A percentile compares a stretch with the other conserved stretches of the same genome.
Evolutionary conservation across 1,140 invertebrate genomes (phyloP).

Genomic region (Eubasilissa regina): DNA sequence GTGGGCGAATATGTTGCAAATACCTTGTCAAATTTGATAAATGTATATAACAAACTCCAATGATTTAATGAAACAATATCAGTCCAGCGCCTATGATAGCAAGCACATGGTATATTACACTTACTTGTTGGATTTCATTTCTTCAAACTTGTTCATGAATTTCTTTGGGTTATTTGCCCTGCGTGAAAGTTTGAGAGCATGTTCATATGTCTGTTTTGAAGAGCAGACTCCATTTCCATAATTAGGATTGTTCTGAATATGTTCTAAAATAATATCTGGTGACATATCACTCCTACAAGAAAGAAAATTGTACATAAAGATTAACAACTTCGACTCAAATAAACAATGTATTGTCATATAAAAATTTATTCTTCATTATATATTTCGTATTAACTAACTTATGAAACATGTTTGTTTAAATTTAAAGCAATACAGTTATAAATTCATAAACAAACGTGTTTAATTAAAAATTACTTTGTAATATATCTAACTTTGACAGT

Average conservation of each 20-base stretch:
- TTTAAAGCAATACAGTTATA: background rate
- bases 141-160: constrained; percentile 71
- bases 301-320: background rate
- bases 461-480: background rate
- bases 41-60: background rate
- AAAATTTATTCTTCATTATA: no score
- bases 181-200: constrained; percentile 67
- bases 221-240: constrained; percentile 68
- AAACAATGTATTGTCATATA: no score
- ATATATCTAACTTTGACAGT: constrained; percentile 6
- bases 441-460: background rate
- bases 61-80: no score
- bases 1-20: background rate
- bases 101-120: constrained; percentile 34
- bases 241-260: constrained; percentile 71
- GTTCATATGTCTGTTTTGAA: constrained; percentile 69
- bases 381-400: no score
- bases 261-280: constrained; percentile 68
- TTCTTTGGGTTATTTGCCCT: constrained; percentile 67
- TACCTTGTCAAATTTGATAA: background rate
- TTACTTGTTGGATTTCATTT: constrained; percentile 69
- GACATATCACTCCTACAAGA: constrained; percentile 70
- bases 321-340: no score
- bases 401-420: background rate
- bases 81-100: no score